Conservation (phyloP, 1,140 invertebrate species). For the Camponotus floridanus region DNA sequence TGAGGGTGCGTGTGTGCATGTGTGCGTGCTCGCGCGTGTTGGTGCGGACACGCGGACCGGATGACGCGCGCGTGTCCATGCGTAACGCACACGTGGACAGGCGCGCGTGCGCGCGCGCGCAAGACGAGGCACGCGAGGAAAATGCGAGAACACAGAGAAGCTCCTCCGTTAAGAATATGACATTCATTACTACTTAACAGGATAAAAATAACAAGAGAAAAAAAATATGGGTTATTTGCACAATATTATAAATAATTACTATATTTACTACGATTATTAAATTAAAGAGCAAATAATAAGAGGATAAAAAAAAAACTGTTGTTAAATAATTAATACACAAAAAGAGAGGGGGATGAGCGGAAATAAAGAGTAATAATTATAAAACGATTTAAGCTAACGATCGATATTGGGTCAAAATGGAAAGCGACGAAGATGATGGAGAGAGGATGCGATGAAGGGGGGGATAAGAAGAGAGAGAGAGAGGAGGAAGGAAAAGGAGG, state of each 20-base stretch:
- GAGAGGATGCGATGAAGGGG: conserved; percentile 58
- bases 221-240: conserved; percentile 82
- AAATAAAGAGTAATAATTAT: conserved; percentile 42
- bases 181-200: conserved; percentile 77
- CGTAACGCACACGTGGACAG: conserved; percentile 17
- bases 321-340: conserved; percentile 82
- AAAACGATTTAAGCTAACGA: conserved; percentile 64
- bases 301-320: conserved; percentile 77
- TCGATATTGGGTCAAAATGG: conserved; percentile 61
- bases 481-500: conserved; percentile 40
- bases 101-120: conserved; percentile 50
- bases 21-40: conserved; percentile 33
- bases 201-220: conserved; percentile 66
- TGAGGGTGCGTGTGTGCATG: conserved; percentile 17
- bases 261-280: conserved; percentile 82
- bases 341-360: conserved; percentile 65
- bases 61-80: conserved; percentile 37
- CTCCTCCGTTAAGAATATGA: conserved; percentile 76
- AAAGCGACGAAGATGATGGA: conserved; percentile 53
- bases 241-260: conserved; percentile 84
- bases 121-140: conserved; percentile 20
- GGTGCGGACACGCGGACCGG: conserved; percentile 44
- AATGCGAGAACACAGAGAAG: conserved; percentile 61
- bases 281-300: conserved; percentile 81
- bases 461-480: conserved; percentile 37